Base-by-base conservation (phyloP, 2,888 invertebrate species). In the Eledone cirrhosa region DNA sequence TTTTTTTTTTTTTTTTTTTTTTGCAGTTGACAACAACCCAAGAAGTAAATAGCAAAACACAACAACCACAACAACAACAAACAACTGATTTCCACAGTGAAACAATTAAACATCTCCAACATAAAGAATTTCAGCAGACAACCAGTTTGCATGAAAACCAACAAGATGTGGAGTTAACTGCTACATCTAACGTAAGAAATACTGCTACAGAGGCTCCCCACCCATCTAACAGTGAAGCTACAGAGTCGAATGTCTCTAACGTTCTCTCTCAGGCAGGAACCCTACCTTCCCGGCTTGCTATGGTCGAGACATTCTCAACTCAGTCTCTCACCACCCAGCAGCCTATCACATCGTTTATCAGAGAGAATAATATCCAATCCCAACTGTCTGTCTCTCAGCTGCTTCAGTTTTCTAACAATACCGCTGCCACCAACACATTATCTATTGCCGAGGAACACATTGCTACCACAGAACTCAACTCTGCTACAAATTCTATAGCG, bases 271-370 rank as follows among this genome's bases (percentile, higher is more conserved):
- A 76, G n/a, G 24, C 76, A 47, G 27, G 27, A 47, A 19, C 47
- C 2, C 63, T 24, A 16, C n/a, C n/a, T 16, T 48, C 48, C n/a
- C n/a, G 76, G 22, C 47, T 76, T 48, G 19, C 76, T 48, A 76
- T 76, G 76, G 48, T 76, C 16, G 76, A 76, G 48, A 76, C 76
- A n/a, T 47, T 76, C 7, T 47, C 76, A 27, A 24, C 76, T 48
- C 76, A 76, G 48, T 22, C 72, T 22, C 41, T 29, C n/a, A 76
- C 48, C 1, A 47, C 41, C 8, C 41, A 19, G 29, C 76, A 76
- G 22, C 27, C 76, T 24, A n/a, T 48, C 24, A 22, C 76, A 1
- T 76, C 76, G n/a, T 48, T 76, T n/a, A 76, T 76, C 16, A 29
- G 47, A 47, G 76, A 48, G 29, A 47, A 47, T n/a, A 47, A 76